Evolutionary conservation across 2,888 invertebrate species (phyloP).

Genomic region (Acronicta psi): DNA sequence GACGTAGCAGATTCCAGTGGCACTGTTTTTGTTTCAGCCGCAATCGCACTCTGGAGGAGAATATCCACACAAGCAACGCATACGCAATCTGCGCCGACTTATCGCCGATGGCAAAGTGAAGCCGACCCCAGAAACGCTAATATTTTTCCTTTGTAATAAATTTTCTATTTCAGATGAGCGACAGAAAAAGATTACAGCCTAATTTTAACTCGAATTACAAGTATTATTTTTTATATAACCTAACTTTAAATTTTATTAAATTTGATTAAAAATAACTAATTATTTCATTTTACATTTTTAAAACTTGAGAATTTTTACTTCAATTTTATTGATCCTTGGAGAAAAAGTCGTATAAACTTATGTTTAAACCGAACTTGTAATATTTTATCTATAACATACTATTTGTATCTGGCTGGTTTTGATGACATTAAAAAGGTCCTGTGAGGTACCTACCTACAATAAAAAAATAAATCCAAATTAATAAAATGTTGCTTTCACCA

Average conservation of each 20-base stretch:
- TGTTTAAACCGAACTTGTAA: too few relatives aligned
- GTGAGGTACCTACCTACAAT: too few relatives aligned
- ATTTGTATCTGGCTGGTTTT: too few relatives aligned
- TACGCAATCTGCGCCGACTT: slow-evolving; percentile 87
- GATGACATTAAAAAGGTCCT: too few relatives aligned
- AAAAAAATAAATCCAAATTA: too few relatives aligned
- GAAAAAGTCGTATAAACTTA: too few relatives aligned
- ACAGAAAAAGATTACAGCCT: slow-evolving; percentile 63
- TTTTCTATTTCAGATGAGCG: slow-evolving; percentile 84
- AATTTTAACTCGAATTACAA: slow-evolving; percentile 51
- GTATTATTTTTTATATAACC: slow-evolving; percentile 57
- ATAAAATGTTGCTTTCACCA: too few relatives aligned
- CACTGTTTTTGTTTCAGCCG: slow-evolving; percentile 59
- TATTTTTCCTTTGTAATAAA: slow-evolving; percentile 87
- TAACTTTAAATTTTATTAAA: slow-evolving; percentile 41
- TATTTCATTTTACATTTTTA: too few relatives aligned
- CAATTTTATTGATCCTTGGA: too few relatives aligned
- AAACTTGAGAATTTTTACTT: too few relatives aligned
- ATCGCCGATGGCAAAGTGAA: slow-evolving; percentile 84
- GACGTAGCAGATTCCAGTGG: slow-evolving; percentile 39
- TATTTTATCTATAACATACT: too few relatives aligned
- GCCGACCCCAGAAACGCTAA: slow-evolving; percentile 83
- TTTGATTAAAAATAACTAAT: too few relatives aligned
- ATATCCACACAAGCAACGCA: slow-evolving; percentile 90
- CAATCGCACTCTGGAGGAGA: slow-evolving; percentile 75